A percentile compares a stretch with the other conserved stretches of the same genome.
Evolutionary conservation across 2,888 invertebrate species (phyloP).

Genomic region (Orthosia gothica): DNA sequence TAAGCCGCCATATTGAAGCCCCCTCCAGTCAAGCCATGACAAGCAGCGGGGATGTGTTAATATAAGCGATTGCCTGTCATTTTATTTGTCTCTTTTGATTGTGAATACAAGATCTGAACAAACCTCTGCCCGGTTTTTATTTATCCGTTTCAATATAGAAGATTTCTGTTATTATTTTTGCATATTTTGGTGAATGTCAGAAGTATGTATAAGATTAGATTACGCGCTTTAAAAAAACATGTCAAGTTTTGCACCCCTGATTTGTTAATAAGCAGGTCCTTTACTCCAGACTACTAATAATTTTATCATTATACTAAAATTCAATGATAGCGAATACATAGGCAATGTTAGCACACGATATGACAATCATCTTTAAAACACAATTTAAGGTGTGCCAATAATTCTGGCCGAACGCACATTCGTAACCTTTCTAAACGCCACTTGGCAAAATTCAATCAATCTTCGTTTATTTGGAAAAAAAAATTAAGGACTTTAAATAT

Average conservation of each 20-base stretch:
- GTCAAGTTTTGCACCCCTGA: neutral
- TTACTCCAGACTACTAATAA: no score
- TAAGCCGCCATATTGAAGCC: no score
- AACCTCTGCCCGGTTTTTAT: no score
- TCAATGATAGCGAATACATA: neutral
- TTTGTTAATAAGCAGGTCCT: neutral
- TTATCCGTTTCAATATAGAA: no score
- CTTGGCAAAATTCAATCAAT: slow-evolving; percentile 30
- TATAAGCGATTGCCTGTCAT: no score
- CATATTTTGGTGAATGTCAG: neutral
- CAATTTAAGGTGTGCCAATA: slow-evolving; percentile 1
- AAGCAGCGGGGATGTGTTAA: no score
- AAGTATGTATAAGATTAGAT: neutral
- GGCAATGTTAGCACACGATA: neutral
- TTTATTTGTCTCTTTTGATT: no score
- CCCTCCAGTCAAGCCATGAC: no score
- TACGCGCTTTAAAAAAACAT: no score
- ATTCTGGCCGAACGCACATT: slow-evolving; percentile 33
- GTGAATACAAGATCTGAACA: no score
- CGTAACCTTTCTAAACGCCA: slow-evolving; percentile 19
- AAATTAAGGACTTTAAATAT: slow-evolving; percentile 16
- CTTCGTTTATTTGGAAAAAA: slow-evolving; percentile 1
- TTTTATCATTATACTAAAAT: no score
- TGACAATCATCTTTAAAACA: neutral
- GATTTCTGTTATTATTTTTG: neutral